phyloP scores from a whole-genome alignment of 2,113 vertebrate genomes.

The Corynorhinus townsendii region DNA sequence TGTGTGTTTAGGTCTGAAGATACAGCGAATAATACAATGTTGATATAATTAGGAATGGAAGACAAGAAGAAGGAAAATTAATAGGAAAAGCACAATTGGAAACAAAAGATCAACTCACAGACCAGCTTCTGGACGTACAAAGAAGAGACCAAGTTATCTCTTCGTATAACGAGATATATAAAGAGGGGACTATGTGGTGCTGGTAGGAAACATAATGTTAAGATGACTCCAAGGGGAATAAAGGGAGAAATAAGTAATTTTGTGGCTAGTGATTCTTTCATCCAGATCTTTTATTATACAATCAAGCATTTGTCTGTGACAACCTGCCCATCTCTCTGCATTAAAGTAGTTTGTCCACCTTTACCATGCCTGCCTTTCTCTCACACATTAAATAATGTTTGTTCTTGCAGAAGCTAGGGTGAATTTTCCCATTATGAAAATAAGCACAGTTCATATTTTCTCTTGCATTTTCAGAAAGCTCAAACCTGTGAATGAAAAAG shows the following conservation, averaged over 20 bases:
- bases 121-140: not conserved
- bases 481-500: slow-evolving; percentile 46
- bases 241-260: not conserved
- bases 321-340: not conserved
- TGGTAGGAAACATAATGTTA: not conserved
- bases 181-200: not conserved
- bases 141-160: not conserved
- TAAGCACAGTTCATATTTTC: slow-evolving; percentile 62
- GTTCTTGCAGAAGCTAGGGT: slow-evolving; percentile 27
- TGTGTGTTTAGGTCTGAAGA: not conserved
- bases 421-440: slow-evolving; percentile 52
- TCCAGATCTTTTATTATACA: slow-evolving; percentile 13
- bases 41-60: not conserved
- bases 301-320: not conserved
- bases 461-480: not conserved
- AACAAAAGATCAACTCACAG: not conserved
- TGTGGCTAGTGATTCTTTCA: not conserved
- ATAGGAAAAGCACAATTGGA: not conserved
- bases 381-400: slow-evolving; percentile 63
- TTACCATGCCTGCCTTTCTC: slow-evolving; percentile 15
- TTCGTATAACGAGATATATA: not conserved
- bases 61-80: not conserved
- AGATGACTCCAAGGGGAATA: not conserved
- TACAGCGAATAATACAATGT: not conserved
- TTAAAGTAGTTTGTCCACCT: not conserved